Evolutionary conservation across 1,140 invertebrate species (phyloP), one percentile per base, ranked within the genome.

Genomic region (Drosophila truncata): DNA sequence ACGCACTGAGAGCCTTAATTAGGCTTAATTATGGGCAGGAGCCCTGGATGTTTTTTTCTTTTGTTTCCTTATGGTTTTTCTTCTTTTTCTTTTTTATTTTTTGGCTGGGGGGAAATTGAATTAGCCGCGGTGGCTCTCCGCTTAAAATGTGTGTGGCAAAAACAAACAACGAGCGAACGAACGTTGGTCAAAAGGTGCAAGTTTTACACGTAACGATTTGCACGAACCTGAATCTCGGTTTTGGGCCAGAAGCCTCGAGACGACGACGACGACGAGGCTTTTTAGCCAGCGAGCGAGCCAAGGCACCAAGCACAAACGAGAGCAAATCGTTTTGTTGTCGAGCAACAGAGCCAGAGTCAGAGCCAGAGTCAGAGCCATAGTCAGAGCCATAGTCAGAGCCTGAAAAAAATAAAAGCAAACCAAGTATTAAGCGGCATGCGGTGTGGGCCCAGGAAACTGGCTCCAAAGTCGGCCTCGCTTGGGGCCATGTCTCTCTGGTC

Each of bases 321-420:
- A 90, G 86, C 85, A 90, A 90, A 90, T 90, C 85, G 85, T 90
- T 90, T 90, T 90, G 85, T 90, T 90, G 85, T 90, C 84, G 77
- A 73, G 70, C 72, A 73, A n/a, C n/a, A 70, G 62, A 44, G 62
- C 47, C 20, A 6, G n/a, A 29, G 46, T 1, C 3, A 31, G 50
- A 20, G 49, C 29, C 6, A 4, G 18, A 49, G 46, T 8, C 10
- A 25, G 46, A n/a, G 46, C 23, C 6, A 5, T 14, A 44, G 42
- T 9, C 23, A 14, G 31, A 55, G 52, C 14, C 52, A n/a, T n/a
- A n/a, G n/a, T 55, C 52, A 52, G 50, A n/a, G 39, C 23, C 1
- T n/a, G n/a, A 14, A 42, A 31, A 64, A 23, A 18, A 41, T 13
- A 47, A 47, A 18, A 8, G 13, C 25, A 33, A 33, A 42, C 31